Base-by-base conservation (phyloP, 2,113 vertebrate species). In the Tauraco erythrolophus region DNA sequence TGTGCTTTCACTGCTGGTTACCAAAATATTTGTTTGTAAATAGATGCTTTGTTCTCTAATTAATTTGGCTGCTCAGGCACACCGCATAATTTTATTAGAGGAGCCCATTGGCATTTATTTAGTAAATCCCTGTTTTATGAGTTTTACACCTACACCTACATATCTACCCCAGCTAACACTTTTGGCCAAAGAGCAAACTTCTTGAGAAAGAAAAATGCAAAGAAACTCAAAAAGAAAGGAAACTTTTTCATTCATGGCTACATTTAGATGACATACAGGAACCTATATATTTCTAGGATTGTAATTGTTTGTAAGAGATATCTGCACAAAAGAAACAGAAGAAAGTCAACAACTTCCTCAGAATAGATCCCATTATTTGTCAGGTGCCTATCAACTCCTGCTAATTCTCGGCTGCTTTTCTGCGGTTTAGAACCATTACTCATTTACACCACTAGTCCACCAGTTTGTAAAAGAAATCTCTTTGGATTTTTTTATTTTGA, bases 71-170 rank as follows among this genome's bases (percentile, higher is more conserved):
- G 70, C 62, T 75, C 7, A 22, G 39, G 30, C 30, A 46, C 12
- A 48, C 9, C 37, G 46, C 30, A 33, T 54, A 22, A 70, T 53
- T 83, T 90, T 51, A 88, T 95, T 51, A 69, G 37, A 86, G n/a
- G 23, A 69, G 7, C 50, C 37, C 58, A 43, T 1, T 95, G 92
- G 30, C 46, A 95, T 96, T 97, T 95, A 69, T 95, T 92, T 62
- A 83, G 75, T 56, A 94, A 96, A 95, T 93, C 84, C 58, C 30
- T 9, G 22, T 74, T 86, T 91, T 92, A 88, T 95, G 92, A 93
- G n/a, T 69, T 96, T 80, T 66, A 46, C 2, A 30, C 37, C 50
- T 48, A 31, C 23, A 35, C 14, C 19, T 70, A 45, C 41, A 25
- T 30, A 56, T 56, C n/a, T 41, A 51, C 19, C 10, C 25, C 25